A percentile compares a stretch with the other conserved stretches of the same genome.
These are phyloP conservation scores for Lingula anatina DNA, from an alignment of 2,888 invertebrate species.

Conservation along the genomic window DNA sequence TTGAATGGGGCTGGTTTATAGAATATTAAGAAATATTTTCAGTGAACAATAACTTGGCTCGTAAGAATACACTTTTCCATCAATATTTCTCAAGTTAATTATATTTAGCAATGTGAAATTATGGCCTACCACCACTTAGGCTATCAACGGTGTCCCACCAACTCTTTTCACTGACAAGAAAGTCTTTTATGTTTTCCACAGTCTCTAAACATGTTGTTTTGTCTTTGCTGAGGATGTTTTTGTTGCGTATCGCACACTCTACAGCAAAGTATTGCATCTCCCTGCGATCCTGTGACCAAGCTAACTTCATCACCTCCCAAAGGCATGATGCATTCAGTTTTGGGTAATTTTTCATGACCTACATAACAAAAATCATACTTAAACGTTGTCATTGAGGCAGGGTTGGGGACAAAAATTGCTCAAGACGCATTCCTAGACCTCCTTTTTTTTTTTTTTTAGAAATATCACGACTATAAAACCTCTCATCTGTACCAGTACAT, in stretches of 20 bases:
- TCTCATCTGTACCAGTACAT: too few relatives aligned
- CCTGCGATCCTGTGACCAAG: conserved; percentile 14
- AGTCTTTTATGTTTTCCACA: conserved; percentile 5
- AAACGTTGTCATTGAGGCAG: background rate
- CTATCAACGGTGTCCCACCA: conserved; percentile 24
- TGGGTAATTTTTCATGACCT: conserved; percentile 9
- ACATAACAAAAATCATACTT: conserved; percentile 1
- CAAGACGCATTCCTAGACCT: too few relatives aligned
- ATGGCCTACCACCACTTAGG: too few relatives aligned
- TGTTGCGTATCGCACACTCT: conserved; percentile 8
- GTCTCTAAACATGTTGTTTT: background rate
- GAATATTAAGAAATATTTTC: too few relatives aligned
- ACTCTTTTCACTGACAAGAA: conserved; percentile 14
- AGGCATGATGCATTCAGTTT: conserved; percentile 4
- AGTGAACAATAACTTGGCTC: too few relatives aligned
- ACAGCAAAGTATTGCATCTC: conserved; percentile 15
- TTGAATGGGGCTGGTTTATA: too few relatives aligned
- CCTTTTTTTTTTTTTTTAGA: too few relatives aligned
- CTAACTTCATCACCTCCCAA: conserved; percentile 5
- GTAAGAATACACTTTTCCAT: too few relatives aligned
- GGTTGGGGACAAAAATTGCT: too few relatives aligned
- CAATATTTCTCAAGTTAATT: too few relatives aligned
- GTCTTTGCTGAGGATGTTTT: conserved; percentile 3
- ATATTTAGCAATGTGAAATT: too few relatives aligned
- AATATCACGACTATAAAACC: too few relatives aligned